A percentile compares a stretch with the other conserved stretches of the same genome.
These are phyloP conservation scores for Xestia ashworthii DNA, from an alignment of 2,888 invertebrate species.

Conservation along the genomic window DNA sequence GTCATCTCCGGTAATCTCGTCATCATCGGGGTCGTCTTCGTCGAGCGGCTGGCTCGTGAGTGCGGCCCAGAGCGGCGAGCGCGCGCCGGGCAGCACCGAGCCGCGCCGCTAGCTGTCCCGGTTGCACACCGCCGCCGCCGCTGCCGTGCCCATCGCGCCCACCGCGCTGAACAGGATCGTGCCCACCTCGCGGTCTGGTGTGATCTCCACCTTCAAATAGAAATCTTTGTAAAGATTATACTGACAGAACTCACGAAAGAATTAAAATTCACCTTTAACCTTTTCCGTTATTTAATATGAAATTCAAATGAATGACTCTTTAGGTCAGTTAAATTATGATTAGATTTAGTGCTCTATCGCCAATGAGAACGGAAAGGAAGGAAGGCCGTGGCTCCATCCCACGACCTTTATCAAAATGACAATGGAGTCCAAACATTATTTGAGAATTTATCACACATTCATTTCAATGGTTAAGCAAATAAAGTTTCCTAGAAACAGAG, in stretches of 20 bases:
- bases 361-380: slow-evolving; percentile 40
- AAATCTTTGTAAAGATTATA: not conserved
- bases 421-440: slow-evolving; percentile 30
- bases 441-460: slow-evolving; percentile 28
- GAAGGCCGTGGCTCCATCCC: slow-evolving; percentile 23
- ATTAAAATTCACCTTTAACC: no score
- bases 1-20: slow-evolving; percentile 76
- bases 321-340: slow-evolving; percentile 13
- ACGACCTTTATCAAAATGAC: slow-evolving; percentile 40
- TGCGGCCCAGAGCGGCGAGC: slow-evolving; percentile 95
- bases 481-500: not conserved
- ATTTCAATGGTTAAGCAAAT: slow-evolving; percentile 23
- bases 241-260: no score
- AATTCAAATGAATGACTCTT: slow-evolving; percentile 1
- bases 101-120: slow-evolving; percentile 91
- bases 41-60: slow-evolving; percentile 93
- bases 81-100: slow-evolving; percentile 86
- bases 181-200: slow-evolving; percentile 88
- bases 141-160: slow-evolving; percentile 84
- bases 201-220: slow-evolving; percentile 84
- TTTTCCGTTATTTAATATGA: not conserved
- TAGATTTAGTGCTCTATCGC: slow-evolving; percentile 22
- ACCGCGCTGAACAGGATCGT: slow-evolving; percentile 79
- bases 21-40: slow-evolving; percentile 80
- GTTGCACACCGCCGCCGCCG: slow-evolving; percentile 78